These are phyloP conservation scores for Centropristis striata DNA, from an alignment of 2,113 vertebrate species.

Conservation along the genomic window DNA sequence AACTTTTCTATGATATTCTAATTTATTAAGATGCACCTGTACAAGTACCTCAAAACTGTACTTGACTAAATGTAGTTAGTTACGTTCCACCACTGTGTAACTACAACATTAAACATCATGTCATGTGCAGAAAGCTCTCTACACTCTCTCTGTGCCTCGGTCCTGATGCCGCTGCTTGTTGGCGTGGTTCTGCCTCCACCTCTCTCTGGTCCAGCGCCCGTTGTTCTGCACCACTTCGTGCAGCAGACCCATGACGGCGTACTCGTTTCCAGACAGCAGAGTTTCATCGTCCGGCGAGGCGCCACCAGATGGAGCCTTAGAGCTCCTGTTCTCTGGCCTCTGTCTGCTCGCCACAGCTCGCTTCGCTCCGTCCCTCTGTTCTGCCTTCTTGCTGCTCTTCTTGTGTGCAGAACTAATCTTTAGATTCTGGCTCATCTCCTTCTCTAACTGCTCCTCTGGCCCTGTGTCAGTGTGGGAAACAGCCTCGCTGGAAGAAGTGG, in stretches of 20 bases:
- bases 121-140: too few species aligned
- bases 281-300: conserved; percentile 74
- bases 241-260: conserved; percentile 83
- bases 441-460: not conserved
- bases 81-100: too few species aligned
- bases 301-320: conserved; percentile 52
- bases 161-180: conserved; percentile 58
- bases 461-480: not conserved
- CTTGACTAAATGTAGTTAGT: too few species aligned
- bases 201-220: conserved; percentile 86
- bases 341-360: not conserved
- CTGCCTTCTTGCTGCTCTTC: not conserved
- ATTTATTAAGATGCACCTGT: too few species aligned
- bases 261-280: conserved; percentile 71
- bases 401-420: not conserved
- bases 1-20: too few species aligned
- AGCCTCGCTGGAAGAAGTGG: not conserved
- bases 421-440: not conserved
- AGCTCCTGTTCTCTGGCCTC: not conserved
- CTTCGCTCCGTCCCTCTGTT: not conserved
- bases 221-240: conserved; percentile 87
- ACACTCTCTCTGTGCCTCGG: not conserved
- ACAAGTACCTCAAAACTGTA: too few species aligned
- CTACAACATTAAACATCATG: too few species aligned
- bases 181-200: conserved; percentile 82